Percentiles rank a stretch among this genome's conserved stretches.
Conservation (phyloP, 2,797 vertebrate genomes). For the Alauda arvensis region DNA sequence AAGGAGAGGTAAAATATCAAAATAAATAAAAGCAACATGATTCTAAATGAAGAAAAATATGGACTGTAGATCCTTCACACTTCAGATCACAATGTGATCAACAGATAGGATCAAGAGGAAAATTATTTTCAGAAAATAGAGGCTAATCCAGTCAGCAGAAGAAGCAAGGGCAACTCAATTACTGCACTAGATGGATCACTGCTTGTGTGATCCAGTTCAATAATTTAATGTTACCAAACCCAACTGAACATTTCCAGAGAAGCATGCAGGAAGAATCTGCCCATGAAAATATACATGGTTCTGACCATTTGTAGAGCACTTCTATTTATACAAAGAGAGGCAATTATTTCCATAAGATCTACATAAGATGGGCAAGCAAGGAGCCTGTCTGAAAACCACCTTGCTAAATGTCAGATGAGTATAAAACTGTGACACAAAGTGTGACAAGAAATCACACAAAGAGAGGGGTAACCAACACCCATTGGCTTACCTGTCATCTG, state of each 20-base stretch:
- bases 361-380: not conserved
- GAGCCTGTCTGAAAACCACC: not conserved
- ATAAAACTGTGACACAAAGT: not conserved
- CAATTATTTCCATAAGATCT: not conserved
- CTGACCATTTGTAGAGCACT: not conserved
- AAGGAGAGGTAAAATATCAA: not conserved
- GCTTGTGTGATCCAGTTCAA: not conserved
- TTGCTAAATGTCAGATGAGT: not conserved
- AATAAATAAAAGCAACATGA: not conserved
- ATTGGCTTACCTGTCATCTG: conserved; percentile 23
- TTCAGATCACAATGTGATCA: not conserved
- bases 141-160: not conserved
- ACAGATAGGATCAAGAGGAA: not conserved
- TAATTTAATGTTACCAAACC: not conserved
- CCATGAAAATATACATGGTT: not conserved
- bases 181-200: not conserved
- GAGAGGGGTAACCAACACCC: not conserved
- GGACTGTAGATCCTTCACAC: not conserved
- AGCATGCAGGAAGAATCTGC: not conserved
- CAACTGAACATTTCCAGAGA: not conserved
- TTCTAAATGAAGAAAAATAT: not conserved
- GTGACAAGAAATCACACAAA: not conserved
- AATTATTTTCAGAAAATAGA: not conserved
- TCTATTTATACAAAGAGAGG: not conserved
- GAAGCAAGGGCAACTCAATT: not conserved